phyloP scores from a whole-genome alignment of 2,797 vertebrate genomes.

The Pseudocheirus occidentalis region DNA sequence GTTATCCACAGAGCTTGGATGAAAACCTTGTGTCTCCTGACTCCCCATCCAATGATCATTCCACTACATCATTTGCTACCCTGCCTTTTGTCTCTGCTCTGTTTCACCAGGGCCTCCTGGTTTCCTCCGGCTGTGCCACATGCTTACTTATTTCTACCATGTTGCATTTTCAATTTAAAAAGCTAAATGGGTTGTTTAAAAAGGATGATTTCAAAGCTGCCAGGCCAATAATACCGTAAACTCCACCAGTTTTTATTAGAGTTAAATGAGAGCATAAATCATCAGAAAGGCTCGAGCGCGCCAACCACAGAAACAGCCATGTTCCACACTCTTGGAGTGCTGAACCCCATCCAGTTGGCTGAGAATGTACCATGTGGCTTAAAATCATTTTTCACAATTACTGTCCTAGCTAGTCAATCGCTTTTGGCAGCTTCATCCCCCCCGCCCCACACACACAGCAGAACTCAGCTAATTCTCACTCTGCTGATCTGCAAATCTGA shows the following conservation, averaged over 20 bases:
- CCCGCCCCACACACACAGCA: slow-evolving; percentile 50
- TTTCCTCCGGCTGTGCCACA: slow-evolving; percentile 46
- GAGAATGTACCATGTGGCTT: slow-evolving; percentile 69
- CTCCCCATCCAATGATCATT: neutral
- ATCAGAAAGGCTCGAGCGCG: slow-evolving; percentile 61
- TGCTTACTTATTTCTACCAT: slow-evolving; percentile 61
- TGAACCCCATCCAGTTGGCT: slow-evolving; percentile 75
- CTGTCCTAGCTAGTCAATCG: slow-evolving; percentile 67
- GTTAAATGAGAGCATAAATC: slow-evolving; percentile 75
- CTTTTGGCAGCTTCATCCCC: slow-evolving; percentile 67
- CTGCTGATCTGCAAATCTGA: slow-evolving; percentile 67
- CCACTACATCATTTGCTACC: slow-evolving; percentile 9
- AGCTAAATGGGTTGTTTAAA: slow-evolving; percentile 51
- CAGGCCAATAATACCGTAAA: slow-evolving; percentile 64
- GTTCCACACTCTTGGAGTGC: slow-evolving; percentile 63
- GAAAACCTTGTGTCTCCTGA: neutral
- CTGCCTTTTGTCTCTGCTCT: slow-evolving; percentile 12
- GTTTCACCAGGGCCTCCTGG: slow-evolving; percentile 26
- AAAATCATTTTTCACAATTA: slow-evolving; percentile 75
- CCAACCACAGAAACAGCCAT: slow-evolving; percentile 72
- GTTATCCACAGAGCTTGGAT: neutral
- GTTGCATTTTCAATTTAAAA: slow-evolving; percentile 76
- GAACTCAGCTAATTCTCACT: slow-evolving; percentile 75
- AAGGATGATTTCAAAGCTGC: slow-evolving; percentile 69
- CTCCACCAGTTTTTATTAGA: slow-evolving; percentile 73